Evolutionary conservation across 2,888 invertebrate species (phyloP), one percentile per base, ranked within the genome.

Genomic region (Cryptocheilus praepositus): DNA sequence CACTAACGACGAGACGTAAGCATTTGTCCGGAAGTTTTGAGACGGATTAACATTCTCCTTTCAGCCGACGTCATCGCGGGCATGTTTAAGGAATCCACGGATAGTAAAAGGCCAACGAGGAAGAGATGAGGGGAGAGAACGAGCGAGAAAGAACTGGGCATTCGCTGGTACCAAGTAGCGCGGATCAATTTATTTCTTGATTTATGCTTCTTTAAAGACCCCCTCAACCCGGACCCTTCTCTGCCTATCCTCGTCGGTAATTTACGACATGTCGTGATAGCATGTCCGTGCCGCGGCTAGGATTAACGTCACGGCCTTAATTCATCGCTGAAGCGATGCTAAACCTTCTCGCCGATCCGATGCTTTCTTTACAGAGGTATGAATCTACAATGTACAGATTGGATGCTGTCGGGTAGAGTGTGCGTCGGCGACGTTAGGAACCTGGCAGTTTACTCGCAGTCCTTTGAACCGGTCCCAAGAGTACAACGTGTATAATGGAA

Each of bases 171-270:
- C 78, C 73, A 73, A 74, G 71, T 63, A 73, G 78, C 71, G 77
- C 82, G 74, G 76, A 74, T 74, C 82, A 81, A 81, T 82, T 82
- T 80, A 68, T 73, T 76, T 67, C 58, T 72, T 73, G 61, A 78
- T 74, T 80, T 74, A 61, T 73, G 65, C 63, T 71, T 70, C 70
- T 73, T 71, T 61, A 64, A 57, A 70, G 60, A 71, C 72, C 70
- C 52, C 65, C 51, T 61, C 28, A 5, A 21, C 5, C 49, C 56
- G 46, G 52, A 11, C 55, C 56, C 59, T 16, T 18, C 53, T 61
- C 61, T 22, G 4, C 52, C 36, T 7, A 36, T 36, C 56, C 60
- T 25, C 16, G 54, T 55, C 61, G 60, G 71, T 77, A 76, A 76
- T 80, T 79, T 79, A 81, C 79, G 74, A 76, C 74, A 80, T 73